Conservation (phyloP, 2,888 invertebrate species). For the Hemistola chrysoprasaria region DNA sequence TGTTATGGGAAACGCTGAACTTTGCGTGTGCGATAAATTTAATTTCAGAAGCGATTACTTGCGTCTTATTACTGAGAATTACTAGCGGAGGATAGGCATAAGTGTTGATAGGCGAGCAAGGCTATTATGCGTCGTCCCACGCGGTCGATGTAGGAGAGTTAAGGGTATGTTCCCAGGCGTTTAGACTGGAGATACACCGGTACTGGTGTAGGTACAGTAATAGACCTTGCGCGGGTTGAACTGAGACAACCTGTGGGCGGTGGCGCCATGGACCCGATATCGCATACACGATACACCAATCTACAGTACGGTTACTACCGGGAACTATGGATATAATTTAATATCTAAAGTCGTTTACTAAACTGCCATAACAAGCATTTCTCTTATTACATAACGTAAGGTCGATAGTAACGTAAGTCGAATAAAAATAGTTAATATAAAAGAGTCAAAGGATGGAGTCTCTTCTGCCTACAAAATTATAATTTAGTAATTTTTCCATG, state of each 20-base stretch:
- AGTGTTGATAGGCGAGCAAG: slow-evolving; percentile 65
- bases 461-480: no score
- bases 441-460: no score
- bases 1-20: slow-evolving; percentile 29
- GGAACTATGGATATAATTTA: no score
- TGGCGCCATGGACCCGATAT: slow-evolving; percentile 48
- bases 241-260: slow-evolving; percentile 50
- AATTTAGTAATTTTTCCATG: no score
- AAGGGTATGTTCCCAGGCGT: slow-evolving; percentile 54
- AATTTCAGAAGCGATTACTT: slow-evolving; percentile 50
- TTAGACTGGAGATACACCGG: slow-evolving; percentile 37
- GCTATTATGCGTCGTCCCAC: slow-evolving; percentile 70
- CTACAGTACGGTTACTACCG: slow-evolving; percentile 9
- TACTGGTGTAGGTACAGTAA: slow-evolving; percentile 47
- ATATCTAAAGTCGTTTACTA: no score
- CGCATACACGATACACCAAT: slow-evolving; percentile 9
- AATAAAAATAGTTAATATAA: no score
- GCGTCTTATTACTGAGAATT: slow-evolving; percentile 53
- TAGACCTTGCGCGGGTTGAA: slow-evolving; percentile 42
- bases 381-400: no score
- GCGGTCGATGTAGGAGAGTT: slow-evolving; percentile 49
- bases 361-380: no score
- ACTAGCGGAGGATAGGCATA: slow-evolving; percentile 37
- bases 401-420: no score
- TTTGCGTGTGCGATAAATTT: slow-evolving; percentile 34